Conservation (phyloP, 1,140 invertebrate species). For the Globodera rostochiensis region DNA sequence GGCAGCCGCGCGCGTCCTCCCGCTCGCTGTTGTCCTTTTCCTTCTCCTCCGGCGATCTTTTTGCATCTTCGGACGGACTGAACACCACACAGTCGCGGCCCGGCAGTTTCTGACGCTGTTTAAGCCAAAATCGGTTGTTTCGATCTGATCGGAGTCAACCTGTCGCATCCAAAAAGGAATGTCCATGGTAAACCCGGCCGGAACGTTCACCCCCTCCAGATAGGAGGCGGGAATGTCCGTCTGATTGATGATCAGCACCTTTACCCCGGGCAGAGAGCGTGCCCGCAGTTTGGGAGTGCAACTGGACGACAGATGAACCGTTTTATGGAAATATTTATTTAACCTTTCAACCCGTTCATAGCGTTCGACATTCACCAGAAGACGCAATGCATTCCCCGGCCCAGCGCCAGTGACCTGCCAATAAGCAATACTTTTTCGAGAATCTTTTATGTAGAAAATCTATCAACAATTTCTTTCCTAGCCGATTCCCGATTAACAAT, state of each 20-base stretch:
- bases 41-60: background rate
- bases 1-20: conserved; percentile 34
- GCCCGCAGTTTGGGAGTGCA: conserved; percentile 58
- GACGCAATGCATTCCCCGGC: conserved; percentile 50
- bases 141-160: conserved; percentile 33
- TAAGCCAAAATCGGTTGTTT: conserved; percentile 21
- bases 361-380: conserved; percentile 63
- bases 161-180: conserved; percentile 65
- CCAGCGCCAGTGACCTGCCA: conserved; percentile 39
- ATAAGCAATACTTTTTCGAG: background rate
- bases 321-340: background rate
- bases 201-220: conserved; percentile 62
- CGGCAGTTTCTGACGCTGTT: conserved; percentile 61
- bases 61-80: background rate
- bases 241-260: conserved; percentile 65
- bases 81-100: conserved; percentile 56
- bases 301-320: conserved; percentile 4
- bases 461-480: too few relatives aligned
- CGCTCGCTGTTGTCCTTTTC: background rate
- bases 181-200: conserved; percentile 63
- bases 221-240: conserved; percentile 60
- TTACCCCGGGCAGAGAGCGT: conserved; percentile 56
- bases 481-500: background rate
- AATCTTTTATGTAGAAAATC: too few relatives aligned
- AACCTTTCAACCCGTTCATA: conserved; percentile 62